Conservation (phyloP, 2,888 invertebrate genomes). For the Lasiommata megera region DNA sequence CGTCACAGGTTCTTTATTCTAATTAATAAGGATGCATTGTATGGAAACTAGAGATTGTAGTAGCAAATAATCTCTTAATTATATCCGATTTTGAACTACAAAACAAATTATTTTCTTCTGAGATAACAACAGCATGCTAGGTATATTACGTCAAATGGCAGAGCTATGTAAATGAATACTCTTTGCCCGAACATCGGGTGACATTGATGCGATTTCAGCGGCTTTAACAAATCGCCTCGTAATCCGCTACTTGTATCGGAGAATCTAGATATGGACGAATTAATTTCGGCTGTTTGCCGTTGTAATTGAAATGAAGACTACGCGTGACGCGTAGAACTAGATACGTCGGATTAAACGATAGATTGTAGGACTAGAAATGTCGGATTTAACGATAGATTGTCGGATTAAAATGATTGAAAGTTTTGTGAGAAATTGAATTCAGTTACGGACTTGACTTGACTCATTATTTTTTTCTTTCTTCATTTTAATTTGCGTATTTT, state of each 20-base stretch:
- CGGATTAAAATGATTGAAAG: neutral
- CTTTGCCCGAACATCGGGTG: slow-evolving; percentile 49
- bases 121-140: too few relatives aligned
- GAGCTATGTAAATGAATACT: slow-evolving; percentile 28
- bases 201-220: slow-evolving; percentile 61
- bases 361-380: slow-evolving; percentile 37
- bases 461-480: too few relatives aligned
- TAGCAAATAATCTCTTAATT: too few relatives aligned
- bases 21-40: too few relatives aligned
- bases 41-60: too few relatives aligned
- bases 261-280: slow-evolving; percentile 70
- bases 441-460: too few relatives aligned
- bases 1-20: too few relatives aligned
- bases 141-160: neutral
- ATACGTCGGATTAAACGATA: slow-evolving; percentile 14
- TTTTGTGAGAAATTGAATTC: neutral
- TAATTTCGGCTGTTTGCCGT: slow-evolving; percentile 65
- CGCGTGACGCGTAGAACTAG: slow-evolving; percentile 50
- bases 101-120: too few relatives aligned
- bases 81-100: too few relatives aligned
- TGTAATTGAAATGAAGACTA: slow-evolving; percentile 70
- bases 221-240: slow-evolving; percentile 68
- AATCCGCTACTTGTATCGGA: slow-evolving; percentile 69
- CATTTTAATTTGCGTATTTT: too few relatives aligned
- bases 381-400: slow-evolving; percentile 5